A percentile compares a stretch with the other conserved stretches of the same genome.
Conservation (phyloP, 2,797 vertebrate species). For the Danio aesculapii region DNA sequence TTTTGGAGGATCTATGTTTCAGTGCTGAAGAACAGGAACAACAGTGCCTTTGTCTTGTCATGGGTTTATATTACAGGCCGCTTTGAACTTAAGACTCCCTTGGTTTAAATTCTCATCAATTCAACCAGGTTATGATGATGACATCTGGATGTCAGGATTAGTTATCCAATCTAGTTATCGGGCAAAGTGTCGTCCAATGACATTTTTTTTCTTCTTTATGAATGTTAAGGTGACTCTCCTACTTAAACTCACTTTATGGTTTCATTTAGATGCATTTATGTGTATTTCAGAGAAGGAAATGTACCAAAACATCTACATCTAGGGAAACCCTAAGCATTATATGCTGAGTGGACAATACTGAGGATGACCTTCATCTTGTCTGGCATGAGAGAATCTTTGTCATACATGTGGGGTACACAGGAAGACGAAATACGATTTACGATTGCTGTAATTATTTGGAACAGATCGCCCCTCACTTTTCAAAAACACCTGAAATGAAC, state of each 20-base stretch:
- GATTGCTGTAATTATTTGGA: conserved; percentile 63
- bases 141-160: conserved; percentile 57
- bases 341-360: conserved; percentile 1
- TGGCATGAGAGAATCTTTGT: conserved; percentile 2
- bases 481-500: conserved; percentile 32
- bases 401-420: conserved; percentile 61
- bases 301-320: background rate
- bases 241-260: background rate
- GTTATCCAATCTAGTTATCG: conserved; percentile 44
- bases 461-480: conserved; percentile 48
- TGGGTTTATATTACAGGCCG: conserved; percentile 60
- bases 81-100: conserved; percentile 63
- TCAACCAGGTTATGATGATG: conserved; percentile 65
- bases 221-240: background rate
- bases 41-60: conserved; percentile 59
- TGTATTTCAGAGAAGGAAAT: conserved; percentile 8
- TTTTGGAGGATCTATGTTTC: conserved; percentile 57
- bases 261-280: background rate
- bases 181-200: conserved; percentile 25
- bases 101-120: conserved; percentile 62
- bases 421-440: too few relatives aligned
- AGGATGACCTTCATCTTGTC: conserved; percentile 13
- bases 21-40: conserved; percentile 55
- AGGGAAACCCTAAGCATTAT: background rate
- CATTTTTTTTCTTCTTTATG: background rate